Evolutionary conservation across 1,140 invertebrate species (phyloP), one percentile per base, ranked within the genome.

Genomic region (Neuroterus valhalla): DNA sequence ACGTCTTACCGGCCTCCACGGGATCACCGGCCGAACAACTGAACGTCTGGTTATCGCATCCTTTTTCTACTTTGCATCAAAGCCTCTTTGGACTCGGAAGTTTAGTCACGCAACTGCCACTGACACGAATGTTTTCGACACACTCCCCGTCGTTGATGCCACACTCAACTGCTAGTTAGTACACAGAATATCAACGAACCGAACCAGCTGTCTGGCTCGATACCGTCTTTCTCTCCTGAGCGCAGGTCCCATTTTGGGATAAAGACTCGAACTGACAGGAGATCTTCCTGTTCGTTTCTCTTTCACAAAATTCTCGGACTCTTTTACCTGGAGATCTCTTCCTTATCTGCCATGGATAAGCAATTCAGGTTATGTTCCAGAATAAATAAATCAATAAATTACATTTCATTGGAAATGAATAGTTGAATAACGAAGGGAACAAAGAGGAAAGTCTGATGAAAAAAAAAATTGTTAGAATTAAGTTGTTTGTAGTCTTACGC

Each of bases 151-250:
- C 71, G 77, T 79, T 80, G 74, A 76, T 44, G 72, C 78, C 78
- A 68, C 76, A 77, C 76, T 77, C 79, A 78, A 82, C 80, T 82
- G 80, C 71, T 74, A 78, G 68, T 71, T 76, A 78, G 71, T 79
- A 75, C 77, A 77, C 76, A 78, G 38, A 80, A 82, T 81, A 85
- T 82, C 83, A 84, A 84, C 79, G 72, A 85, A 82, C 85, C 79
- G 72, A 85, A 82, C 85, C 77, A 86, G 81, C 81, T 84, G 86
- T 81, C 87, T 88, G 85, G 88, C 85, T 90, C 88, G 87, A 90
- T 90, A 89, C 85, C 84, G 80, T 83, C 75, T 77, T 77, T 73
- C 82, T 83, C 82, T 74, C 76, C 69, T 84, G 69, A 79, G 87
- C 89, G 88, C 89, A 88, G 87, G 88, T 86, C 72, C 55, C 70